Conservation (phyloP, 1,140 invertebrate species). For the Acromyrmex charruanus region DNA sequence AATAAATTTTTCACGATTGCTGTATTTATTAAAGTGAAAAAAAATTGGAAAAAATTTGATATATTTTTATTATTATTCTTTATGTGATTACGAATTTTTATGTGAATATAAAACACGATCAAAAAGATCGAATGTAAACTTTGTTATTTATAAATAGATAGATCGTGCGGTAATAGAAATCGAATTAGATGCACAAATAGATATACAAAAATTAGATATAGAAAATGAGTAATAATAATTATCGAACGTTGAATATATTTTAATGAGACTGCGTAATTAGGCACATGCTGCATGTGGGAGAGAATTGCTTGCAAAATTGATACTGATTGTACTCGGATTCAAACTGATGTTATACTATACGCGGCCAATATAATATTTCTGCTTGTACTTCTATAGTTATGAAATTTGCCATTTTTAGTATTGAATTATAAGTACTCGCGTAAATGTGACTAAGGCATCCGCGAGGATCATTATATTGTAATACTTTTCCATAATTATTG, state of each 20-base stretch:
- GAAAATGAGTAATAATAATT: slow-evolving; percentile 35
- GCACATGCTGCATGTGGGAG: neutral
- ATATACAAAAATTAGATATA: no score
- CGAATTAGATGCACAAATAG: slow-evolving; percentile 1
- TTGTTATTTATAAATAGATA: neutral
- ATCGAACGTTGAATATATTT: neutral
- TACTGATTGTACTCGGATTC: neutral
- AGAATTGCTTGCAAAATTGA: slow-evolving; percentile 56
- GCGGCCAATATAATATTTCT: neutral
- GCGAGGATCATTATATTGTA: slow-evolving; percentile 45
- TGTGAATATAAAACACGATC: neutral
- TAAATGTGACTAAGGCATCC: neutral
- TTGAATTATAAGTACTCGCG: neutral
- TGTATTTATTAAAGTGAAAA: neutral
- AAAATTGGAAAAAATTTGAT: neutral
- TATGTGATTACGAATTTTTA: neutral
- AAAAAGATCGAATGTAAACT: neutral
- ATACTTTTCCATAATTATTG: slow-evolving; percentile 22
- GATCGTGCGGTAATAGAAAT: neutral
- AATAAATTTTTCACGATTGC: slow-evolving; percentile 17
- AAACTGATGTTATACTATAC: slow-evolving; percentile 53
- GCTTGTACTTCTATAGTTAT: neutral
- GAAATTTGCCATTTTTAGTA: slow-evolving; percentile 45
- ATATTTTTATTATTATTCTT: neutral
- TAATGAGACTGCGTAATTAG: slow-evolving; percentile 21